These are phyloP conservation scores for Ennomos erosarius DNA, from an alignment of 2,888 invertebrate species.

Conservation along the genomic window DNA sequence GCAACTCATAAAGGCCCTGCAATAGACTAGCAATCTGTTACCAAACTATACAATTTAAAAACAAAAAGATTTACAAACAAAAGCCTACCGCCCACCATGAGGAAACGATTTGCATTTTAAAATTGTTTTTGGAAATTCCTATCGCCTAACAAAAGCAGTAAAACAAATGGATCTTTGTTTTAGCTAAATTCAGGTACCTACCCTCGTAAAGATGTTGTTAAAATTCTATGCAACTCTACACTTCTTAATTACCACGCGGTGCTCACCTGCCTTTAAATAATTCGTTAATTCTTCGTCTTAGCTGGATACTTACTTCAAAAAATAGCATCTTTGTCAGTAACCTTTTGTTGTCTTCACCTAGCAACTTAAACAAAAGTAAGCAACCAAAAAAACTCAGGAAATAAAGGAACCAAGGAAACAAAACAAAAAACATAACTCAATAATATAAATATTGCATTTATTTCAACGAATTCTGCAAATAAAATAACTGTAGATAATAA, in stretches of 20 bases:
- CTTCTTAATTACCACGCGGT: slow-evolving; percentile 52
- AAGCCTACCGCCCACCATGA: slow-evolving; percentile 66
- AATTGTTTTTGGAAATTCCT: slow-evolving; percentile 35
- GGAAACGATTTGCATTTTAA: slow-evolving; percentile 45
- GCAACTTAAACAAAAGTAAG: slow-evolving; percentile 47
- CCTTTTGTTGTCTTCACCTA: slow-evolving; percentile 52
- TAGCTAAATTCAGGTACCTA: slow-evolving; percentile 61
- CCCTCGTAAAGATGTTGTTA: slow-evolving; percentile 53
- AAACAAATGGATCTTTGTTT: slow-evolving; percentile 69
- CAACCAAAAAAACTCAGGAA: slow-evolving; percentile 56
- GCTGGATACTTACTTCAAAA: slow-evolving; percentile 55
- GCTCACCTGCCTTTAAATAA: slow-evolving; percentile 65
- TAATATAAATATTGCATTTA: slow-evolving; percentile 86
- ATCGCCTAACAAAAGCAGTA: slow-evolving; percentile 45
- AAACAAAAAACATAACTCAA: slow-evolving; percentile 80
- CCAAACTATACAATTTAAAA: slow-evolving; percentile 24
- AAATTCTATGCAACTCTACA: slow-evolving; percentile 41
- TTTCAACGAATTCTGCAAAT: slow-evolving; percentile 85
- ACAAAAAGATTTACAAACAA: slow-evolving; percentile 26
- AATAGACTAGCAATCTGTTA: slow-evolving; percentile 70
- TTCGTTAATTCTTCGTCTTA: slow-evolving; percentile 54
- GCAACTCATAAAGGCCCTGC: slow-evolving; percentile 26
- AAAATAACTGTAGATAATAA: slow-evolving; percentile 84
- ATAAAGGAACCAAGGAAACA: slow-evolving; percentile 76
- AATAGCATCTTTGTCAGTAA: slow-evolving; percentile 42